A percentile compares a stretch with the other conserved stretches of the same genome.
Evolutionary conservation across 1,140 invertebrate species (phyloP).

Genomic region (Drosophila ercepeae): DNA sequence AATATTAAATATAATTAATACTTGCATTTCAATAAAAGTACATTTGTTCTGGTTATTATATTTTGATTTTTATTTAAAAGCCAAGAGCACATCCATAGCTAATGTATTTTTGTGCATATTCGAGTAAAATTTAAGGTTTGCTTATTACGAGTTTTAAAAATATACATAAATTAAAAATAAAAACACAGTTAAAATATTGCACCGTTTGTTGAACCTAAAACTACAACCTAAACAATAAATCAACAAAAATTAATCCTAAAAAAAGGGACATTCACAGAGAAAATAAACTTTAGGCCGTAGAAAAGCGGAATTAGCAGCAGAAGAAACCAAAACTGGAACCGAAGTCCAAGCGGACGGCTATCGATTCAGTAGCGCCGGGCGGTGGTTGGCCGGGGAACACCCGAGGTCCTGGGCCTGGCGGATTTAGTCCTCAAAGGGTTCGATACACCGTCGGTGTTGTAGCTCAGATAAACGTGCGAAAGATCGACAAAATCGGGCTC

Average conservation of each 20-base stretch:
- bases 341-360: constrained; percentile 16
- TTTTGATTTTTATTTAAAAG: constrained; percentile 70
- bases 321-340: constrained; percentile 52
- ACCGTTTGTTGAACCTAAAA: constrained; percentile 68
- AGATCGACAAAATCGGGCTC: constrained; percentile 81
- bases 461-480: constrained; percentile 83
- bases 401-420: constrained; percentile 77
- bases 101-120: constrained; percentile 39
- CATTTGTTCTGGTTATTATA: constrained; percentile 24
- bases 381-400: constrained; percentile 78
- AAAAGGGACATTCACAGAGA: constrained; percentile 52
- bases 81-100: constrained; percentile 54
- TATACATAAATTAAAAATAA: constrained; percentile 49
- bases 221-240: constrained; percentile 59
- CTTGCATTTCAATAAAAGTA: not conserved
- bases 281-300: constrained; percentile 55
- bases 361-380: constrained; percentile 76
- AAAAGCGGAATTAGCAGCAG: constrained; percentile 53
- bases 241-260: constrained; percentile 58
- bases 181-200: constrained; percentile 61
- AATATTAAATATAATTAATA: not conserved
- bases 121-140: constrained; percentile 44
- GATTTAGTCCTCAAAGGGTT: constrained; percentile 76
- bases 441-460: constrained; percentile 74
- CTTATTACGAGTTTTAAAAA: constrained; percentile 51